Evolutionary conservation across 2,888 invertebrate species (phyloP), one percentile per base, ranked within the genome.

Genomic region (Pristionchus mayeri): DNA sequence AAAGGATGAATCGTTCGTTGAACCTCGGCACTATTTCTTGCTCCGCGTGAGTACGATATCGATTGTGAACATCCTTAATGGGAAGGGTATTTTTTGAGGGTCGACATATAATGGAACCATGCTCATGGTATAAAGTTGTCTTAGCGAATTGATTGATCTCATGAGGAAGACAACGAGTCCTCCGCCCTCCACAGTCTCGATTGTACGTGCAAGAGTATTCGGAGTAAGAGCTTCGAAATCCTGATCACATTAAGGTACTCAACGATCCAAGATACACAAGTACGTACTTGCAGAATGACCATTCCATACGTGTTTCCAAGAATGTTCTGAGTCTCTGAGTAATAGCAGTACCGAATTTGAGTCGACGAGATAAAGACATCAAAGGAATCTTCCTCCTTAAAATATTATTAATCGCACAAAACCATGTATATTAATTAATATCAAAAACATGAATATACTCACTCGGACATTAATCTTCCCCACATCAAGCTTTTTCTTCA

Each of bases 141-240:
- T 95, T 37, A 99, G 94, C 0, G 98, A 98, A 85, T 95, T 95
- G 92, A 99, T 95, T 0, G 96, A 95, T 92, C 96, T 95, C 21
- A 99, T 94, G 11, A 99, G 94, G 86, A 99, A 94, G 79, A 98
- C 95, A 24, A 95, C 92, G 84, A 99, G 95, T 0, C 98, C 94
- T n/a, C 97, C 97, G 34, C 98, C 99, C 94, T 98, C 97, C 0
- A 99, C 97, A 0, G 99, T 99, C 94, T 99, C 99, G 88, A 99
- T 95, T 0, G 98, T 98, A 84, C 98, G 95, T 0, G 98, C 98
- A 93, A 99, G 94, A 87, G 98, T 94, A 94, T 99, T 99, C 0
- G 99, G 98, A 1, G 98, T 98, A 0, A 99, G 93, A 0, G 98
- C 98, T 94, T 99, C 98, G 94, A 98, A 98, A 93, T 98, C 98